Percentiles rank a stretch among this genome's conserved stretches.
These are phyloP conservation scores for Casuarius casuarius DNA, from an alignment of 2,113 vertebrate genomes.

Conservation along the genomic window DNA sequence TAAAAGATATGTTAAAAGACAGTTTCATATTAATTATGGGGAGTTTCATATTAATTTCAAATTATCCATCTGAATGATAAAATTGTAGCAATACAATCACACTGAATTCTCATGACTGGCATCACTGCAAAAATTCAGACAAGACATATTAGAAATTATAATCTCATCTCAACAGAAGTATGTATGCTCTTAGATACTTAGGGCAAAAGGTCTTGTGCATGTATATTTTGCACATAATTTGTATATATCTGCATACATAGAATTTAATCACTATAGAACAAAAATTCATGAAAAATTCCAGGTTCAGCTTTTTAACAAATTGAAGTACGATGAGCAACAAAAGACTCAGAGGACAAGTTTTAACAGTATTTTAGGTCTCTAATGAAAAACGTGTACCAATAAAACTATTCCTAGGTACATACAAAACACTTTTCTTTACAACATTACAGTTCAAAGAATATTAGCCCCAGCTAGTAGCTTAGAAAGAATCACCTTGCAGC, in stretches of 20 bases:
- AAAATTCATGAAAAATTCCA: not conserved
- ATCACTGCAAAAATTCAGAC: not conserved
- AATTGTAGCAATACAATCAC: not conserved
- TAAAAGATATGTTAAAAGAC: not conserved
- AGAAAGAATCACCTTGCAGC: not conserved
- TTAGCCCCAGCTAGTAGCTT: not conserved
- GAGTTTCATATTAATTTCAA: not conserved
- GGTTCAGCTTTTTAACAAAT: not conserved
- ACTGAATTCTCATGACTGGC: not conserved
- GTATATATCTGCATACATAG: not conserved
- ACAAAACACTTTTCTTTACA: not conserved
- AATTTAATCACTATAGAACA: not conserved
- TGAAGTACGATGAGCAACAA: not conserved
- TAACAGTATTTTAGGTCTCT: not conserved
- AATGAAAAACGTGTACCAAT: not conserved
- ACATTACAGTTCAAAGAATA: not conserved
- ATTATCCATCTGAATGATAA: not conserved
- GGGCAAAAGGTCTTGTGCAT: not conserved
- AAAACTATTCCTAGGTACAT: not conserved
- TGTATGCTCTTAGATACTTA: not conserved
- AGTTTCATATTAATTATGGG: not conserved
- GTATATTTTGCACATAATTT: not conserved
- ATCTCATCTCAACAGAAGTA: not conserved
- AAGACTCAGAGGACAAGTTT: not conserved
- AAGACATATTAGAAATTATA: not conserved